Percentiles rank a stretch among this genome's conserved stretches.
Conservation (phyloP, 2,797 vertebrate genomes). For the Chromis chromis region DNA sequence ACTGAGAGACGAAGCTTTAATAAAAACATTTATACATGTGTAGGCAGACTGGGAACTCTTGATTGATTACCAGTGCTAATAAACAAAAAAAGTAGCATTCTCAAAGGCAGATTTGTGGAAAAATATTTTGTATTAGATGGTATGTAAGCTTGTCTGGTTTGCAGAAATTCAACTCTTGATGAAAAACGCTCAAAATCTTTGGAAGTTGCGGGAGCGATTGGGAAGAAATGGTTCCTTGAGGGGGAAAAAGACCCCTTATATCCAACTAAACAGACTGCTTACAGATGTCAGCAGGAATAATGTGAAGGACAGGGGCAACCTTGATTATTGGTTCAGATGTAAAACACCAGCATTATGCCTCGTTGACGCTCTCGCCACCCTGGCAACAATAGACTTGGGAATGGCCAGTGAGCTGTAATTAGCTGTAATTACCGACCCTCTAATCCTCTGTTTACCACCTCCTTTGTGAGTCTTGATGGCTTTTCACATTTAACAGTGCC, state of each 20-base stretch:
- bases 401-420: constrained; percentile 61
- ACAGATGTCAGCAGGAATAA: constrained; percentile 41
- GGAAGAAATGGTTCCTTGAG: background rate
- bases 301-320: constrained; percentile 40
- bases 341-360: constrained; percentile 48
- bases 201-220: constrained; percentile 2
- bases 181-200: too few relatives aligned
- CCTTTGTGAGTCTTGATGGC: constrained; percentile 30
- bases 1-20: too few relatives aligned
- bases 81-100: background rate
- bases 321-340: constrained; percentile 57
- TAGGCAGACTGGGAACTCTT: background rate
- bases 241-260: constrained; percentile 1
- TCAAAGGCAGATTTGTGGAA: background rate
- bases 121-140: background rate
- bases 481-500: constrained; percentile 37
- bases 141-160: too few relatives aligned
- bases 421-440: constrained; percentile 64
- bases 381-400: constrained; percentile 44
- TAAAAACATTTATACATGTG: background rate
- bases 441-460: constrained; percentile 63
- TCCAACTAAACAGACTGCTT: constrained; percentile 26
- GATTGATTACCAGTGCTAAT: background rate
- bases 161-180: background rate
- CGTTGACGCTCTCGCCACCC: constrained; percentile 40